Evolutionary conservation across 2,797 vertebrate genomes (phyloP).

Genomic region (Coendou prehensilis): DNA sequence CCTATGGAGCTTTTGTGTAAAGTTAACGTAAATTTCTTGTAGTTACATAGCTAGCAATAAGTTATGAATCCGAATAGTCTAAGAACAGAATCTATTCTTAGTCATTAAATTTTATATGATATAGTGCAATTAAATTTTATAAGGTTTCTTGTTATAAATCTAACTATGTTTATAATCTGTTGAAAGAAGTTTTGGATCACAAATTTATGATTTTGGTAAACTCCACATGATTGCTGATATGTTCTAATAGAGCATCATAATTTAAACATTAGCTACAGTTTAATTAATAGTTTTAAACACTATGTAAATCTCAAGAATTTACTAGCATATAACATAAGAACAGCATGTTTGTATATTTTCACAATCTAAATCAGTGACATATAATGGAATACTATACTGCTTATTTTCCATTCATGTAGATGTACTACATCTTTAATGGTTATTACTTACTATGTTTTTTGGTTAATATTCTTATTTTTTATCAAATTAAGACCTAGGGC

Average conservation of each 20-base stretch:
- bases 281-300: background rate
- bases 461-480: background rate
- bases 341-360: background rate
- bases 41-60: background rate
- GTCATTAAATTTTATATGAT: conserved; percentile 27
- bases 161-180: background rate
- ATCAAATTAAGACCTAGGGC: background rate
- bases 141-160: conserved; percentile 16
- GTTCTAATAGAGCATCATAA: background rate
- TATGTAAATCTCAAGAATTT: background rate
- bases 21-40: background rate
- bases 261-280: background rate
- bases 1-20: background rate
- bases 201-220: conserved; percentile 46
- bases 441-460: background rate
- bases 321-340: background rate
- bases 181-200: background rate
- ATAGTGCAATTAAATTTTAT: conserved; percentile 12
- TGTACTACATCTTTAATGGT: background rate
- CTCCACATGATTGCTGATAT: background rate
- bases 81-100: conserved; percentile 49
- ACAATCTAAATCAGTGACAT: background rate
- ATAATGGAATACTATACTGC: background rate
- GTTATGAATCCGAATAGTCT: conserved; percentile 12
- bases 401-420: background rate